These are phyloP conservation scores for Pardosa pseudoannulata DNA, from an alignment of 2,888 invertebrate species.

Conservation along the genomic window DNA sequence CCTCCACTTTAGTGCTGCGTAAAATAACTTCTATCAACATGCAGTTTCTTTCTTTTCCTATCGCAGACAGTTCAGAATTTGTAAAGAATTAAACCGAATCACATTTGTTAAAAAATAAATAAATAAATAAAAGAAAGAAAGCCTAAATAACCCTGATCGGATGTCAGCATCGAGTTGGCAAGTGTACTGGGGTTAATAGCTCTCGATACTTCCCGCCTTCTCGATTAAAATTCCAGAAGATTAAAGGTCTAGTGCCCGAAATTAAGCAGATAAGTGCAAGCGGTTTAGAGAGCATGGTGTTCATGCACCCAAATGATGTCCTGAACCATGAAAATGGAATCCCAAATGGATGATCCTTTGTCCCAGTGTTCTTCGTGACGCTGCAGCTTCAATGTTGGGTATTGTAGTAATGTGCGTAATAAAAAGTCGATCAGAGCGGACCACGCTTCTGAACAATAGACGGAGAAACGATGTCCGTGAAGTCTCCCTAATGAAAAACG, in stretches of 20 bases:
- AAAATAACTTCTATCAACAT: too few species aligned
- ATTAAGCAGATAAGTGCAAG: background rate
- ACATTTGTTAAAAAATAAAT: too few species aligned
- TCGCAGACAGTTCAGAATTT: too few species aligned
- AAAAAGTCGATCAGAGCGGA: slow-evolving; percentile 48
- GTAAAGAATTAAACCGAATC: too few species aligned
- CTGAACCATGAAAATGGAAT: slow-evolving; percentile 33
- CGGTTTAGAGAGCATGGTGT: background rate
- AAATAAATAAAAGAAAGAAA: too few species aligned
- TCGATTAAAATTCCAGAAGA: slow-evolving; percentile 32
- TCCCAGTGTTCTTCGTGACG: slow-evolving; percentile 31
- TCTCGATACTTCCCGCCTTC: background rate
- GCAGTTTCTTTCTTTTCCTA: too few species aligned
- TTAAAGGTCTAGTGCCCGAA: background rate
- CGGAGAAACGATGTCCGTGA: slow-evolving; percentile 9
- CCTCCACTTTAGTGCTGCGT: too few species aligned
- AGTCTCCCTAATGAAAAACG: slow-evolving; percentile 55
- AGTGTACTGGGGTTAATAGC: background rate
- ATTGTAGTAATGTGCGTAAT: slow-evolving; percentile 43
- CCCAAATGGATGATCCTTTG: slow-evolving; percentile 40
- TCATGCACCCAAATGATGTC: slow-evolving; percentile 26
- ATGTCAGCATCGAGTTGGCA: background rate
- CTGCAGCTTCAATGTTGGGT: slow-evolving; percentile 1
- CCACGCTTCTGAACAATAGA: slow-evolving; percentile 46
- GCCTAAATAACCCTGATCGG: background rate